Evolutionary conservation across 1,140 invertebrate genomes (phyloP).

Genomic region (Drosophila watanabei): DNA sequence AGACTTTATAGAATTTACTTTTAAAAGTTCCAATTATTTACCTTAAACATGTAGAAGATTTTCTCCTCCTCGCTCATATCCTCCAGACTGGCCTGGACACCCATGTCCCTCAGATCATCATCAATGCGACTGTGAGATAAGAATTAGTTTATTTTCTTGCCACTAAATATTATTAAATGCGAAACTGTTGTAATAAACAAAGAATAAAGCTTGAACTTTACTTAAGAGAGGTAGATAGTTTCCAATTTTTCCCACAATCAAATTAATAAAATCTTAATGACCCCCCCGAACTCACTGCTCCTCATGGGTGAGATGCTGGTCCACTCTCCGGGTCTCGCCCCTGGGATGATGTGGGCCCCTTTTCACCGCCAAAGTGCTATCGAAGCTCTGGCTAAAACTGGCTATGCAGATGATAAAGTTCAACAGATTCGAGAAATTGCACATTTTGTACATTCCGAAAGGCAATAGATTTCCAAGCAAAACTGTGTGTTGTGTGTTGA

Average conservation of each 20-base stretch:
- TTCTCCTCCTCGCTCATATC: slow-evolving; percentile 90
- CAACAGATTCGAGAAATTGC: slow-evolving; percentile 75
- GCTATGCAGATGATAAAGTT: slow-evolving; percentile 81
- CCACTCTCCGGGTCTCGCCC: slow-evolving; percentile 87
- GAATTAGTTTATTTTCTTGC: too few species aligned
- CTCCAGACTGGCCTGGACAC: slow-evolving; percentile 76
- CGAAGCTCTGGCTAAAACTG: slow-evolving; percentile 75
- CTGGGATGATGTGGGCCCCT: slow-evolving; percentile 90
- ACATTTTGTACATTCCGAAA: slow-evolving; percentile 61
- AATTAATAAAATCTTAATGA: neutral
- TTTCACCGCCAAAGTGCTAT: slow-evolving; percentile 61
- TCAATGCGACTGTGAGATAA: slow-evolving; percentile 70
- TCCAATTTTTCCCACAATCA: neutral
- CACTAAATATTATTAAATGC: neutral
- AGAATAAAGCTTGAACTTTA: neutral
- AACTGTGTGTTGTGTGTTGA: slow-evolving; percentile 15
- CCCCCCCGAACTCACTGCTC: slow-evolving; percentile 86
- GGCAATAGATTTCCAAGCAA: slow-evolving; percentile 10
- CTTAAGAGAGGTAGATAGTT: neutral
- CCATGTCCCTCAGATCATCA: slow-evolving; percentile 75
- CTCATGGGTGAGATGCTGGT: slow-evolving; percentile 89
- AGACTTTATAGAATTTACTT: too few species aligned
- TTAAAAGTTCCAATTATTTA: slow-evolving; percentile 47
- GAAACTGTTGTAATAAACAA: neutral
- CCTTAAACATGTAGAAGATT: slow-evolving; percentile 88